Evolutionary conservation across 2,113 vertebrate genomes (phyloP), one percentile per base, ranked within the genome.

Genomic region (Tachysurus fulvidraco): DNA sequence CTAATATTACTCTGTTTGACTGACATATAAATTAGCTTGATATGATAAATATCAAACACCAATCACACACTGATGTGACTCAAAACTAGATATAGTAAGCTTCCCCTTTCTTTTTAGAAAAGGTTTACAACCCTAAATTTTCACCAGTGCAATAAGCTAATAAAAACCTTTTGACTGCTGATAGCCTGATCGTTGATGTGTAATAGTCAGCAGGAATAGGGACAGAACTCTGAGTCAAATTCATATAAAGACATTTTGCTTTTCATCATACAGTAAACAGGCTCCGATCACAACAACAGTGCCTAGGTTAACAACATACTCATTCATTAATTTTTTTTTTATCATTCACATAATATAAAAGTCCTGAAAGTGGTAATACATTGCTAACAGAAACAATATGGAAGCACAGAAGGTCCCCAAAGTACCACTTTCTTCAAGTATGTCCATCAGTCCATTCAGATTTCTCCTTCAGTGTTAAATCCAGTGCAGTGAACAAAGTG

Each of bases 351-450:
- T 28, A 65, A 8, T 64, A 65, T 83, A 71, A 73, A 81, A 36
- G 71, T 86, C 78, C 85, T 73, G 78, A 81, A 86, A 81, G 55
- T 73, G 41, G 65, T 74, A 73, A 60, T 80, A 73, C 78, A 50
- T 77, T 64, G 67, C 71, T 76, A 82, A 83, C 59, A 76, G 74
- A 87, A 83, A 82, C 55, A 41, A 44, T 44, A 65, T 41, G 81
- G 81, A 83, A 87, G 71, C 81, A 87, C 57, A 65, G 50, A 62
- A 76, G 59, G 69, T 83, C 80, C 81, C 23, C 28, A 59, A 25
- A 87, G 28, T 60, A 73, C 69, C 85, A 86, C 57, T 65, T 57
- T 77, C 59, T 83, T 87, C 81, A 87, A 77, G 86, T 87, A 87
- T 83, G 71, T 77, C 57, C 80, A 54, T 87, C 46, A 83, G 80